Conservation (phyloP, 2,113 vertebrate genomes). For the Cyrtonyx montezumae region DNA sequence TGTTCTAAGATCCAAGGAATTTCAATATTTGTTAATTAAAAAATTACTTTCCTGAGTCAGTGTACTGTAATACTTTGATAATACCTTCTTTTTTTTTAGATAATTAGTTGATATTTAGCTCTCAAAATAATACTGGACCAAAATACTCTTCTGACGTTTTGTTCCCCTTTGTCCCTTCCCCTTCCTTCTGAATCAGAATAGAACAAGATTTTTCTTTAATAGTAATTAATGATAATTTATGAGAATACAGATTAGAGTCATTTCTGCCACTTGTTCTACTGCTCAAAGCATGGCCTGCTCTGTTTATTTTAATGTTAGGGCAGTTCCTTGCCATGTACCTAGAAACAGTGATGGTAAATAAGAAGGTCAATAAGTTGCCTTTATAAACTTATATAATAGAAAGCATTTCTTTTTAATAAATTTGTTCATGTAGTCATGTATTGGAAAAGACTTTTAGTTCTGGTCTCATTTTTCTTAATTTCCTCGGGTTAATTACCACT, state of each 20-base stretch:
- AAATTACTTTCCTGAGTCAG: neutral
- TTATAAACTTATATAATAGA: neutral
- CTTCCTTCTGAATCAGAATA: neutral
- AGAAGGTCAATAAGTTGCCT: neutral
- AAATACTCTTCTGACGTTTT: neutral
- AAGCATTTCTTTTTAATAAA: neutral
- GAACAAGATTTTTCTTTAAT: neutral
- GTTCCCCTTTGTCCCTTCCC: neutral
- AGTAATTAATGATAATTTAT: neutral
- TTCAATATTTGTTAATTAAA: neutral
- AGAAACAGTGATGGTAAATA: neutral
- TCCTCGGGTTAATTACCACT: neutral
- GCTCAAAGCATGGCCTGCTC: neutral
- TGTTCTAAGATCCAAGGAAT: neutral
- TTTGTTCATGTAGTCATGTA: neutral
- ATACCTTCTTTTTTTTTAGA: neutral
- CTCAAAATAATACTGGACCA: neutral
- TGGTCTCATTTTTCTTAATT: neutral
- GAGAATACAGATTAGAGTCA: too few relatives aligned
- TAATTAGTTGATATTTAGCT: neutral
- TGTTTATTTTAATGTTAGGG: neutral
- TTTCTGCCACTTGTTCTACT: neutral
- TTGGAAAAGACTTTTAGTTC: neutral
- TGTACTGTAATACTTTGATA: neutral
- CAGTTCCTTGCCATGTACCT: neutral